Base-by-base conservation (phyloP, 2,888 invertebrate species). In the Dryomyza anilis region DNA sequence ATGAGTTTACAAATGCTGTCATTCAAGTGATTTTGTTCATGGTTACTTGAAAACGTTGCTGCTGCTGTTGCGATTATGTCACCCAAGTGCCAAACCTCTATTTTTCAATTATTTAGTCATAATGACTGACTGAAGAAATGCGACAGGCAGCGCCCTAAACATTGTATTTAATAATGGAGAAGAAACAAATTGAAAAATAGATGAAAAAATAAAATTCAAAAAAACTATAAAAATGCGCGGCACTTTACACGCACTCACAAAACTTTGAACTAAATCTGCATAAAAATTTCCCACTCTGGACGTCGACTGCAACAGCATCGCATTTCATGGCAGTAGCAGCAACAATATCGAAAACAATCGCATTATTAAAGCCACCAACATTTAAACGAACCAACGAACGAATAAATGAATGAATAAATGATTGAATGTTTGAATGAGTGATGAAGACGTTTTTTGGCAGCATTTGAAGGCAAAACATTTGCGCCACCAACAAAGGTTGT, bases 351-450 rank as follows among this genome's bases (percentile, higher is more conserved):
- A 33, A 14, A 36, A 46, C 12, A 16, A 57, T 36, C 23, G 27
- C 23, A 39, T 36, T n/a, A 57, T 25, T 21, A 57, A 56, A 16
- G n/a, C n/a, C 8, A 55, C 19, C 36, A 14, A 53, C 19, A 27
- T 23, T 7, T n/a, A 30, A 10, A 29, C n/a, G 16, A 33, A 12
- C 55, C 30, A 19, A 16, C 53, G 30, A 23, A 48, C n/a, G 29
- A 58, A 27, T 8, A 21, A 43, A 12, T 14, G 45, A 43, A 16
- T 48, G 39, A 59, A n/a, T n/a, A n/a, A n/a, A n/a, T n/a, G n/a
- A n/a, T 65, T 62, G 55, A 55, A 64, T 53, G 52, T 36, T 63
- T 55, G 21, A 50, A 64, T 64, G 65, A 67, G n/a, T 63, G 60
- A 56, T 65, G 56, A 55, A 60, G 64, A 65, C 36, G 64, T 43